Evolutionary conservation across 1,140 invertebrate species (phyloP).

Genomic region (Orussus abietinus): DNA sequence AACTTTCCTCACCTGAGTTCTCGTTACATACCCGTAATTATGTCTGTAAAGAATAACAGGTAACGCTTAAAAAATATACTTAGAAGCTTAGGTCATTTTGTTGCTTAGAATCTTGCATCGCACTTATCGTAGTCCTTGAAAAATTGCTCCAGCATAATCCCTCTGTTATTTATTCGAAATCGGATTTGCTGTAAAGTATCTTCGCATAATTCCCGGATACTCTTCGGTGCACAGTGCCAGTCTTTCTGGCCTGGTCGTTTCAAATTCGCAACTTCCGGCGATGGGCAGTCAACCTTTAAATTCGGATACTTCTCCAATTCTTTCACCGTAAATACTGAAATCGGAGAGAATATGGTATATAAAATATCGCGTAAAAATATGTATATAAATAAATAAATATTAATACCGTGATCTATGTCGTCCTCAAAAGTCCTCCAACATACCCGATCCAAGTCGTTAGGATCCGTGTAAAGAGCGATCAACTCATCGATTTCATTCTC

Average conservation of each 20-base stretch:
- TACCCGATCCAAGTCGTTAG: constrained; percentile 59
- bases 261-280: constrained; percentile 48
- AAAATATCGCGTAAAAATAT: constrained; percentile 1
- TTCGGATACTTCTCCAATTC: constrained; percentile 64
- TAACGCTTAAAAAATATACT: constrained; percentile 11
- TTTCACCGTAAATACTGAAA: constrained; percentile 63
- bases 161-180: constrained; percentile 48
- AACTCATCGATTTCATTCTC: constrained; percentile 58
- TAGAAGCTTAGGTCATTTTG: too few species aligned
- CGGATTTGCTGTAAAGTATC: constrained; percentile 54
- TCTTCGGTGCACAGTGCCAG: constrained; percentile 48
- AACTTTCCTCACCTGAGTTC: constrained; percentile 63
- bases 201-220: constrained; percentile 53
- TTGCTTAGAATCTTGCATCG: constrained; percentile 18
- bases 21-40: constrained; percentile 66
- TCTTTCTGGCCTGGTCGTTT: constrained; percentile 44
- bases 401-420: constrained; percentile 63
- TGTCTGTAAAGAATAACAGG: constrained; percentile 45
- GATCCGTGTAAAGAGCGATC: constrained; percentile 61
- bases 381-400: constrained; percentile 1
- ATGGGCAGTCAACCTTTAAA: constrained; percentile 46
- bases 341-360: constrained; percentile 5
- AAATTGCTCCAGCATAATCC: constrained; percentile 60
- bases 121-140: constrained; percentile 67
- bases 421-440: constrained; percentile 70